Conservation (phyloP, 2,113 vertebrate species). For the Ochotona curzoniae region DNA sequence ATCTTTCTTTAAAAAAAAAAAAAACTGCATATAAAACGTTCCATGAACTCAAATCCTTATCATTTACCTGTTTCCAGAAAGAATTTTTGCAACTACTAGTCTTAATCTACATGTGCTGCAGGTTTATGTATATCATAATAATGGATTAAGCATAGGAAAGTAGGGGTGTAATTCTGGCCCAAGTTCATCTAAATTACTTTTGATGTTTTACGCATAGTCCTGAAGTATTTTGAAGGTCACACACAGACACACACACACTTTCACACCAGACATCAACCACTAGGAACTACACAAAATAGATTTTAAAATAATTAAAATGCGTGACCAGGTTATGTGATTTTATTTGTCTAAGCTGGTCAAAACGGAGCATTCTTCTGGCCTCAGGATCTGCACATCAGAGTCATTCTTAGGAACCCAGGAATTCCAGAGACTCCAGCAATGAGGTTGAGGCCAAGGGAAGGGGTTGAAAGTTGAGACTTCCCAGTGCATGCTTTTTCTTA, state of each 20-base stretch:
- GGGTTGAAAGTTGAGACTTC: background rate
- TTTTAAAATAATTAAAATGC: background rate
- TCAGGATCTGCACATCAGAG: background rate
- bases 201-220: background rate
- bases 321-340: background rate
- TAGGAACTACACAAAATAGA: background rate
- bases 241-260: background rate
- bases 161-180: background rate
- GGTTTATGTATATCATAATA: background rate
- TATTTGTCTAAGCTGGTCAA: background rate
- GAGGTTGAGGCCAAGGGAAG: background rate
- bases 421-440: background rate
- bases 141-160: conserved; percentile 30
- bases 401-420: background rate
- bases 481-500: background rate
- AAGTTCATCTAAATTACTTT: background rate
- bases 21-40: conserved; percentile 26
- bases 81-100: background rate
- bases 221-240: background rate
- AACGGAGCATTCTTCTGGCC: background rate
- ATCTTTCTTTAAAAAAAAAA: conserved; percentile 52
- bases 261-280: background rate
- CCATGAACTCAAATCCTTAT: background rate
- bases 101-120: conserved; percentile 64
- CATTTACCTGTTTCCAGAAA: conserved; percentile 55